Percentiles rank a stretch among this genome's conserved stretches.
Evolutionary conservation across 2,888 invertebrate genomes (phyloP).

Genomic region (Protonemura montana): DNA sequence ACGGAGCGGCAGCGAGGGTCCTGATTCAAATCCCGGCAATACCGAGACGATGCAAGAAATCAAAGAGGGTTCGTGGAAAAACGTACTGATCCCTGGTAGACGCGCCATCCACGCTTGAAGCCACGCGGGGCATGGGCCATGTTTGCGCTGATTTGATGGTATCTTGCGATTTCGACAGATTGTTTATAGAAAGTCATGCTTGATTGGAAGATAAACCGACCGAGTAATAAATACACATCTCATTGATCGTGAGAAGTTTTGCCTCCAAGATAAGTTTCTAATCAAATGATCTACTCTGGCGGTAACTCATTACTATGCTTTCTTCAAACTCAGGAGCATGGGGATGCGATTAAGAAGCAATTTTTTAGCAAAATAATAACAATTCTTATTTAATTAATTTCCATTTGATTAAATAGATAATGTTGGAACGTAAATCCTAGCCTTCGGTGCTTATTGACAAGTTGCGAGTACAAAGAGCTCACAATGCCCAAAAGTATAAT

Average conservation of each 20-base stretch:
- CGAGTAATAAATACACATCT: background rate
- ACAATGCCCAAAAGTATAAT: too few relatives aligned
- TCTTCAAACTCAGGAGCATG: background rate
- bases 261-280: background rate
- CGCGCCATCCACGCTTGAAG: background rate
- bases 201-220: background rate
- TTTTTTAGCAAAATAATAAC: background rate
- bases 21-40: background rate
- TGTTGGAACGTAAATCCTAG: too few relatives aligned
- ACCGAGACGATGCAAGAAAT: background rate
- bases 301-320: background rate
- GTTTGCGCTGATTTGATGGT: background rate
- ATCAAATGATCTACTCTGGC: background rate
- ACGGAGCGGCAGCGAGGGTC: background rate
- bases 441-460: too few relatives aligned
- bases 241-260: constrained; percentile 5
- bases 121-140: background rate
- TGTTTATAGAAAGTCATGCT: constrained; percentile 4
- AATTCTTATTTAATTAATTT: too few relatives aligned
- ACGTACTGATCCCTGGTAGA: background rate
- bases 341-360: background rate
- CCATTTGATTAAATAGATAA: too few relatives aligned
- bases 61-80: background rate
- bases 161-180: background rate
- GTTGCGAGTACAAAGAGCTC: too few relatives aligned